Evolutionary conservation across 1,140 invertebrate genomes (phyloP), one percentile per base, ranked within the genome.

Genomic region (Procambarus clarkii): DNA sequence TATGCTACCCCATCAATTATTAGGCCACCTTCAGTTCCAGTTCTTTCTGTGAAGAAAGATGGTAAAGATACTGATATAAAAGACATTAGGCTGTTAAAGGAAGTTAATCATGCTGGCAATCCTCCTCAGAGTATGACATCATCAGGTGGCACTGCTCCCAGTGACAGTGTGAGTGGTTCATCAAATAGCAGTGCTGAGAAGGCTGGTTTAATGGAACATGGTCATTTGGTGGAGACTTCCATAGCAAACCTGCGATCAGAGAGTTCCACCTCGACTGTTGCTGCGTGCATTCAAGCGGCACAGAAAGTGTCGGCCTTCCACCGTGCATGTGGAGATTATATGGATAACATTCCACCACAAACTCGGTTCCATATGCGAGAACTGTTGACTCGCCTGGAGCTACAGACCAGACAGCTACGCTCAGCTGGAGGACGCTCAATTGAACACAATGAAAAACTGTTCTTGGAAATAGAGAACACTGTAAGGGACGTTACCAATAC

Each of bases 341-440:
- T 96, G 0, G 97, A 97, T 91, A 95, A 95, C 91, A 97, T 98
- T 92, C 96, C 97, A 34, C 97, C 98, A 24, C 97, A 98, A 94
- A 96, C 97, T 48, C 97, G 98, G 88, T 98, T 99, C 94, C 97
- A 98, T 93, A 97, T 98, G 93, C 96, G 97, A 13, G 98, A 98
- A 94, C 95, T 98, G 85, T 96, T 98, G 4, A 96, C 96, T 0
- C 95, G 97, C 11, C 95, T 99, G 45, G 98, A 98, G 94, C 95
- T 95, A 2, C 97, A 98, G 94, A 97, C 97, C 44, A 95, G 97
- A 92, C 96, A 96, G 93, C 93, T 98, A 86, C 95, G 97, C 77
- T 96, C 96, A 2, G 96, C 97, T 7, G 97, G 97, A 80, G 96
- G 96, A 86, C 94, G 94, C 48, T 94, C 92, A 58, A 93, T 94